Evolutionary conservation across 2,113 vertebrate species (phyloP).

Genomic region (Lethenteron reissneri): DNA sequence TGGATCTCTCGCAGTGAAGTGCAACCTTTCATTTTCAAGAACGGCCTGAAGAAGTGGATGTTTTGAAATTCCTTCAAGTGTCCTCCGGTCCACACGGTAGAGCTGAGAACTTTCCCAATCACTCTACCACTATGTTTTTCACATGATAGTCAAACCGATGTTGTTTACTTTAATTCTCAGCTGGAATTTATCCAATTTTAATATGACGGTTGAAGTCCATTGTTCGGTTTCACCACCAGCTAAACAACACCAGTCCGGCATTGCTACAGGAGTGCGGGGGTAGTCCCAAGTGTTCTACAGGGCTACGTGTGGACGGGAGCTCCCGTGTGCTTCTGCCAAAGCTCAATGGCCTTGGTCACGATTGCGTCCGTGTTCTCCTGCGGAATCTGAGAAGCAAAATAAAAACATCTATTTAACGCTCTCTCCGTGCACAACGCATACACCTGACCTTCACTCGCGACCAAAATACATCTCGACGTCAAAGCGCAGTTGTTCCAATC

Average conservation of each 20-base stretch:
- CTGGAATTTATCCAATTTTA: too few relatives aligned
- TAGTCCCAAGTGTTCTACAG: background rate
- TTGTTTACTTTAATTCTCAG: too few relatives aligned
- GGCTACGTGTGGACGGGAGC: conserved; percentile 34
- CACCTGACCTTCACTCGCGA: conserved; percentile 9
- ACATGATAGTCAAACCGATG: too few relatives aligned
- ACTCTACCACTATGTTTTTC: too few relatives aligned
- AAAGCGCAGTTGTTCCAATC: too few relatives aligned
- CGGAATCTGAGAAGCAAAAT: conserved; percentile 39
- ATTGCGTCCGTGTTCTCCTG: conserved; percentile 87
- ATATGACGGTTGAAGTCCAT: background rate
- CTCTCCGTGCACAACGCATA: background rate
- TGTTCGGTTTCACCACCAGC: background rate
- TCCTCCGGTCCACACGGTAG: too few relatives aligned
- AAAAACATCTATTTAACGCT: background rate
- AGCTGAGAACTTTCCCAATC: too few relatives aligned
- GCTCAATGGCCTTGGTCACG: conserved; percentile 78
- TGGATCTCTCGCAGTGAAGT: too few relatives aligned
- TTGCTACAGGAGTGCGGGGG: too few relatives aligned
- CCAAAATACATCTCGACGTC: conserved; percentile 15
- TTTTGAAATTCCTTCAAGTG: too few relatives aligned
- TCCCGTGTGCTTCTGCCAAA: conserved; percentile 84
- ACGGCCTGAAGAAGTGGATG: too few relatives aligned
- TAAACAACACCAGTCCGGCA: background rate
- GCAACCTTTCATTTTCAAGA: too few relatives aligned